Evolutionary conservation across 2,113 vertebrate species (phyloP).

Genomic region (Aphelocoma coerulescens): DNA sequence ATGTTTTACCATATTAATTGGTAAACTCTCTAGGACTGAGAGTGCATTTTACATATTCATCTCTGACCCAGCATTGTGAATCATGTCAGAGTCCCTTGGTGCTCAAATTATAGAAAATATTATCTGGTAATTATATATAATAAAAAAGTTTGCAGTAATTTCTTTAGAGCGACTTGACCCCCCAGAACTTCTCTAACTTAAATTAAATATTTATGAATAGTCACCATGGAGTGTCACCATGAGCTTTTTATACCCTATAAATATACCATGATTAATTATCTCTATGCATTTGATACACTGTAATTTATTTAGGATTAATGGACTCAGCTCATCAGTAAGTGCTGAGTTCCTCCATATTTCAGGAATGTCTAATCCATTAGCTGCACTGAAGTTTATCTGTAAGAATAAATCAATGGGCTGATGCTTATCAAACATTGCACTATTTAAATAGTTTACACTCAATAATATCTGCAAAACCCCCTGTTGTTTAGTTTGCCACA

Average conservation of each 20-base stretch:
- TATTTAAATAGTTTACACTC: background rate
- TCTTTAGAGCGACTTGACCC: background rate
- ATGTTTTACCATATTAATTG: background rate
- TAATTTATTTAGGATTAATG: slow-evolving; percentile 46
- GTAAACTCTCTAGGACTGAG: background rate
- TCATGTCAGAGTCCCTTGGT: background rate
- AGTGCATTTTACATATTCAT: background rate
- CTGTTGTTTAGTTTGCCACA: background rate
- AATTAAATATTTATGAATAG: slow-evolving; percentile 13
- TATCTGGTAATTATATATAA: background rate
- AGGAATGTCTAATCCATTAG: background rate
- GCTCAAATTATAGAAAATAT: background rate
- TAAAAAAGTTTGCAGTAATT: background rate
- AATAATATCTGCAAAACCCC: background rate
- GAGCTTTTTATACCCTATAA: background rate
- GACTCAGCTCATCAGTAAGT: background rate
- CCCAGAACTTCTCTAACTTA: background rate
- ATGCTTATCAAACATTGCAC: background rate
- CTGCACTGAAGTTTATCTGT: background rate
- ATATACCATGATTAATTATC: background rate
- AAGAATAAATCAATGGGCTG: background rate
- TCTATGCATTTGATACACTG: background rate
- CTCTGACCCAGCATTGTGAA: background rate
- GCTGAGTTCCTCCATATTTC: background rate
- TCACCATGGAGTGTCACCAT: background rate